phyloP scores from a whole-genome alignment of 1,140 invertebrate species.

The Vollenhovia emeryi region DNA sequence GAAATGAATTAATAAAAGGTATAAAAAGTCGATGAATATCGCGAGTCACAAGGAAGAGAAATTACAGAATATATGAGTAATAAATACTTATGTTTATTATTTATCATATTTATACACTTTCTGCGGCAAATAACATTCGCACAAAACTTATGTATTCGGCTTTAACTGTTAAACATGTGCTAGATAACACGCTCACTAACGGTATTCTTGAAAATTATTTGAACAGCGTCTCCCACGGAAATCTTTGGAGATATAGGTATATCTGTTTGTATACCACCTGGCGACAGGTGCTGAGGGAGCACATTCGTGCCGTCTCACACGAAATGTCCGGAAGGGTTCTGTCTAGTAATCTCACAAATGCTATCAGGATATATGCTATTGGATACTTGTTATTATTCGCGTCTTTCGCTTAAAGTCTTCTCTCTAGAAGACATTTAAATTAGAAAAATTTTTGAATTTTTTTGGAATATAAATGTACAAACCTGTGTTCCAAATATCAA shows the following conservation, averaged over 20 bases:
- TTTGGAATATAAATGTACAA: too few species aligned
- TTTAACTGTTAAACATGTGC: not conserved
- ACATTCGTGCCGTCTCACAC: not conserved
- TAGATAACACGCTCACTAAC: not conserved
- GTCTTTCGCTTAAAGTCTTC: too few species aligned
- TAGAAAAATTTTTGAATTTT: too few species aligned
- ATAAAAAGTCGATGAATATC: not conserved
- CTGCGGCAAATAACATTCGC: not conserved
- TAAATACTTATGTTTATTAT: conserved; percentile 1
- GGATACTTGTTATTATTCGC: not conserved
- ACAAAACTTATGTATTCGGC: not conserved
- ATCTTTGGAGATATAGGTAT: conserved; percentile 64
- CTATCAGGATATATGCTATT: not conserved
- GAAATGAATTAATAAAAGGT: not conserved
- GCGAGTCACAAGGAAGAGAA: not conserved
- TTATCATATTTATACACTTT: too few species aligned
- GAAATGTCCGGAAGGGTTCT: not conserved
- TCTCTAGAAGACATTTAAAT: not conserved
- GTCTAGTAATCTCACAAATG: not conserved
- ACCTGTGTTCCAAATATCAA: not conserved
- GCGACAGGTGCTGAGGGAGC: conserved; percentile 74
- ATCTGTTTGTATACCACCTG: conserved; percentile 79
- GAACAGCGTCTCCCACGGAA: conserved; percentile 36
- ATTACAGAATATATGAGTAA: not conserved
- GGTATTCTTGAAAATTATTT: conserved; percentile 25